A percentile compares a stretch with the other conserved stretches of the same genome.
Evolutionary conservation across 1,140 invertebrate species (phyloP).

Genomic region (Tetramorium simillimum): DNA sequence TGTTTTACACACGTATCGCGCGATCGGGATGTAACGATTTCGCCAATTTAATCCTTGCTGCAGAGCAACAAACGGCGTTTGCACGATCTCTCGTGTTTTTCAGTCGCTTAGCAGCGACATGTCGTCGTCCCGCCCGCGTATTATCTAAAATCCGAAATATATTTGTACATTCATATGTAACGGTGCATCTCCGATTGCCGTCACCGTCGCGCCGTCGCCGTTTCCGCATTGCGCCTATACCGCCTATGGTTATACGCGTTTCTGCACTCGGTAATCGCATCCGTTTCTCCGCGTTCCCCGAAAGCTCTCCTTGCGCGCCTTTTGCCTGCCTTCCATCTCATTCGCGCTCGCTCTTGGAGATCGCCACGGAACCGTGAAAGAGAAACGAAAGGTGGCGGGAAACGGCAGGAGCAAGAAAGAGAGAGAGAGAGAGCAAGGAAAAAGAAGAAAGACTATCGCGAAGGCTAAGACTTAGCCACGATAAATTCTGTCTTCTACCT

Average conservation of each 20-base stretch:
- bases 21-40: not conserved
- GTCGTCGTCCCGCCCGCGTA: not conserved
- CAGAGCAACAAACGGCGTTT: not conserved
- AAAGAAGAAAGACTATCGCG: not conserved
- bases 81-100: not conserved
- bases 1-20: not conserved
- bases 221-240: constrained; percentile 50
- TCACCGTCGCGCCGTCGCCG: not conserved
- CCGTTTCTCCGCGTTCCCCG: constrained; percentile 47
- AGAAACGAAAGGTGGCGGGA: constrained; percentile 41
- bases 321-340: constrained; percentile 9
- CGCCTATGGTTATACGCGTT: constrained; percentile 60
- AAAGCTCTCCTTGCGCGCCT: constrained; percentile 32
- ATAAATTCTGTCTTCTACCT: constrained; percentile 26
- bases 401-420: constrained; percentile 5
- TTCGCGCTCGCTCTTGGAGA: constrained; percentile 35
- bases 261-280: constrained; percentile 63
- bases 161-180: not conserved
- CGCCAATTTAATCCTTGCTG: not conserved
- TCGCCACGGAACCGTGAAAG: constrained; percentile 55
- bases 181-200: not conserved
- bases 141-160: constrained; percentile 37
- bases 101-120: not conserved
- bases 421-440: not conserved
- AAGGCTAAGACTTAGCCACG: not conserved